Evolutionary conservation across 2,888 invertebrate species (phyloP).

Genomic region (Laothoe populi): DNA sequence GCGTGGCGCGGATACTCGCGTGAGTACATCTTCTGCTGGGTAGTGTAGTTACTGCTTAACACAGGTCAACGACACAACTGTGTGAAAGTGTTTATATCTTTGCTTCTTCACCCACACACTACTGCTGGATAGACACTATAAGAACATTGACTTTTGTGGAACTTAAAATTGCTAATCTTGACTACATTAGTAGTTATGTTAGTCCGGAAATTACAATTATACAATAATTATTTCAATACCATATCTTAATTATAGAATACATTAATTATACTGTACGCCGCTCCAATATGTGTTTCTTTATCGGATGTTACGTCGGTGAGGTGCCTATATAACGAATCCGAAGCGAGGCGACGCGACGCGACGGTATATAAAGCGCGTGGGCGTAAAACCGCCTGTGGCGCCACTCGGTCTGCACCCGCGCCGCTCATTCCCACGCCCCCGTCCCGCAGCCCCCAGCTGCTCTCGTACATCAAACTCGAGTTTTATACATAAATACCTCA

Average conservation of each 20-base stretch:
- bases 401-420: constrained; percentile 72
- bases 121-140: constrained; percentile 20
- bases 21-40: constrained; percentile 60
- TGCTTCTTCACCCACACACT: constrained; percentile 69
- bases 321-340: too few species aligned
- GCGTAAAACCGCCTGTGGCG: constrained; percentile 70
- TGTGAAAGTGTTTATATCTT: constrained; percentile 78
- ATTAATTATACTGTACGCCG: too few species aligned
- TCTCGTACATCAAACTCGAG: constrained; percentile 59
- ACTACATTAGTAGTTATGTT: background rate
- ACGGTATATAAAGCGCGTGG: constrained; percentile 41
- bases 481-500: constrained; percentile 66
- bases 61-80: constrained; percentile 77
- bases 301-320: too few species aligned
- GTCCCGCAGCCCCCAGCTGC: constrained; percentile 43
- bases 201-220: background rate
- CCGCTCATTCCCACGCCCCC: constrained; percentile 61
- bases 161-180: constrained; percentile 16
- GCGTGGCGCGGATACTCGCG: constrained; percentile 24
- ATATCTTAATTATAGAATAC: too few species aligned
- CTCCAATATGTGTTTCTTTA: too few species aligned
- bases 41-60: constrained; percentile 35
- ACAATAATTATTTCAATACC: too few species aligned
- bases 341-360: background rate
- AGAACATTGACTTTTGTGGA: background rate